Base-by-base conservation (phyloP, 2,113 vertebrate species). In the Mesoclemmys tuberculata region DNA sequence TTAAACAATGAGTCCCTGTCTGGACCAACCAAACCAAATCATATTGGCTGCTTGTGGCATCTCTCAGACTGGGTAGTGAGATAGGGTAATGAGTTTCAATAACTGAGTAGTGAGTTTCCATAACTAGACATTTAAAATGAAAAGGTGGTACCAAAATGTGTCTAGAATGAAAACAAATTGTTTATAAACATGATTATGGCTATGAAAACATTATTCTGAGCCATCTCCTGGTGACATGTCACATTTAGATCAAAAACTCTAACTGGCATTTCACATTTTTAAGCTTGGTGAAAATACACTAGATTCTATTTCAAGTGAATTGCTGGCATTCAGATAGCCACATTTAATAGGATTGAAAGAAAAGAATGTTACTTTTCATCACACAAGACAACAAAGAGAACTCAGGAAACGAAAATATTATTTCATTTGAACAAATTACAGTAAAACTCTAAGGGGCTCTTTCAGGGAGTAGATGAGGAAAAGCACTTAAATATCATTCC, bases 341-440 rank as follows among this genome's bases (percentile, higher is more conserved):
- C 64, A 55, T 96, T 97, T 98, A 98, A 98, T 98, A 98, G 97
- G 98, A 98, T 97, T 91, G 97, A 98, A 98, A 98, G 98, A 97
- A 98, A 98, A 98, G 98, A 98, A 98, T 98, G 98, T 98, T 98
- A 98, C 98, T 98, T 98, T 98, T 98, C 98, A 98, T 98, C 98
- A 97, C 97, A 97, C 90, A 85, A 98, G 98, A 98, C 98, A 98
- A 98, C 98, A 98, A 98, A 98, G 98, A 98, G 97, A 98, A 98
- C 97, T 86, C 88, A 98, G 98, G 97, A 98, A 98, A 98, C 90
- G 96, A 98, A 99, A 98, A 98, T 98, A 98, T 98, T 98, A 98
- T 98, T 98, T 98, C 96, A 61, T 98, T 98, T 98, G 98, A 98
- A 98, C 98, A 98, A 98, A 98, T 98, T 98, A 98, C 97, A 97